Evolutionary conservation across 2,888 invertebrate genomes (phyloP), one percentile per base, ranked within the genome.

Genomic region (Patella ulyssiponensis): DNA sequence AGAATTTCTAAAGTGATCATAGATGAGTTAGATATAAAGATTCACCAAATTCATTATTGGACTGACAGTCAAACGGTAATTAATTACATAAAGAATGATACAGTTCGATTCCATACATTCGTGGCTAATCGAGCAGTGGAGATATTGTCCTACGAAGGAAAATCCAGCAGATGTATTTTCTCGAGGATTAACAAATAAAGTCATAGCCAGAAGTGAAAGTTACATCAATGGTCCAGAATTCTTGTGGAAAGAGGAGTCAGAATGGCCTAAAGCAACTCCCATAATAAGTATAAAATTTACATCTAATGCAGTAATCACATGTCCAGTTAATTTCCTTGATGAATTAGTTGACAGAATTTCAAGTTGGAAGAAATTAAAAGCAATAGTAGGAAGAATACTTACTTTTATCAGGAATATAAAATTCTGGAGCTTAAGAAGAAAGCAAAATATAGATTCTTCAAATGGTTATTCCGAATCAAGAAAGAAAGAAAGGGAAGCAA

Each of bases 31-130:
- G 33, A 33, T 33, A 33, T 33, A 4, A 2, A 33, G 33, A 33
- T 33, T 3, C 33, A 33, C 33, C 33, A 33, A 33, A 33, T 33
- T 33, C 4, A 3, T 33, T 33, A 33, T 33, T 33, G 33, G 33
- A 33, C 33, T 33, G 33, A 33, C 33, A 33, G 33, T 33, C 33
- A 33, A 33, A 33, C 33, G 4, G 33, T 33, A 33, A 53, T 69
- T 72, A 33, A 73, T 17, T 69, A 75, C 23, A 53, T 71, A 53
- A 23, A 12, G 15, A 76, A 76, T 52, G 56, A 76, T 56, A n/a
- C 27, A 1, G n/a, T 71, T 7, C 23, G 76, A 14, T 76, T 76
- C 51, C 33, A 27, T 14, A 76, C 76, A 20, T 76, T 71, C n/a
- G 58, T 76, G 4, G 71, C 76, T 20, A 71, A 76, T 33, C n/a